Base-by-base conservation (phyloP, 2,888 invertebrate species). In the Pristionchus arcanus region DNA sequence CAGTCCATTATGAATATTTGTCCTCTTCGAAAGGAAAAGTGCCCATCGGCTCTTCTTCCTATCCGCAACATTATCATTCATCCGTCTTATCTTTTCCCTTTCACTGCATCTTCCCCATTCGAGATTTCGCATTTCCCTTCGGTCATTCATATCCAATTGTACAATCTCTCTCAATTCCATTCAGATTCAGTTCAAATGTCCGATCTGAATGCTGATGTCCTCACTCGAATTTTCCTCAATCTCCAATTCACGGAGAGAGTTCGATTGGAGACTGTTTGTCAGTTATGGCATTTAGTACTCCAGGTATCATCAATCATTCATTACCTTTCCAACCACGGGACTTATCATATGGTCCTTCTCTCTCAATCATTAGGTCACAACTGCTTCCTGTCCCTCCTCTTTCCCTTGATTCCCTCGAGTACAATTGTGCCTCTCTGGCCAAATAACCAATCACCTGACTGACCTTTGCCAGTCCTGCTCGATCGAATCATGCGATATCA, bases 191-290 rank as follows among this genome's bases (percentile, higher is more conserved):
- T 55, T 49, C 34, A 34, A n/a, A 90, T 88, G 86, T 55, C 77
- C 37, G 86, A 89, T 28, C 37, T 90, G 25, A 59, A 84, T 49
- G 25, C 66, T 31, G 92, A 92, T 74, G 90, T 90, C 37, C 91
- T 92, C 42, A 84, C 91, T 31, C 85, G 87, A 87, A 90, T 92
- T 37, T 91, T 92, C 63, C 90, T 89, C 89, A 90, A 90, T 77
- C 90, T 92, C 37, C 81, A 89, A 71, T 92, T 94, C 77, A 66
- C 85, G 16, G 91, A 94, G 37, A 90, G 92, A 86, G 92, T 94
- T 21, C 90, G 90, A 53, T 66, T 91, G 53, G 94, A 94, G 89
- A 71, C 87, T 16, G 94, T 94, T 25, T 94, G 94, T 68, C 77
- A 90, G n/a, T 13, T 63, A 59, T 92, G 91, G 92, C 89, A 89